A percentile compares a stretch with the other conserved stretches of the same genome.
Evolutionary conservation across 53 echinoderm and acorn worm genomes (phyloP).

Genomic region (Apostichopus leukothele): DNA sequence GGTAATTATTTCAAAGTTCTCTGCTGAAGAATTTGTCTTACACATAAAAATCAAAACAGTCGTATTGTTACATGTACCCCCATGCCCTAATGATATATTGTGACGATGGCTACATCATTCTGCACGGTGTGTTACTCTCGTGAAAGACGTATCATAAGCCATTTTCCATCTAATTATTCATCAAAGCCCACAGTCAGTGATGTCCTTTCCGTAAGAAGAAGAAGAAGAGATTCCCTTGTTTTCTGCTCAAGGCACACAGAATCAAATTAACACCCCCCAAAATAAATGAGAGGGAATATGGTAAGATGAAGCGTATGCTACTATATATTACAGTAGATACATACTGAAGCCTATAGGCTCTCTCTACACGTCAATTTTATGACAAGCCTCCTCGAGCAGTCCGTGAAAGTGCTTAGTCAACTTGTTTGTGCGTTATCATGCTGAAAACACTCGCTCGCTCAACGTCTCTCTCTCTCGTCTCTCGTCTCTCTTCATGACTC

Average conservation of each 20-base stretch:
- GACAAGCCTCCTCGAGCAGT: constrained; percentile 19
- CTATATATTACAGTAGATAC: background rate
- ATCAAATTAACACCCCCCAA: constrained; percentile 25
- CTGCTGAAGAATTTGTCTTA: too few species aligned
- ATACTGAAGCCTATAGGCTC: background rate
- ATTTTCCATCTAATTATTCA: too few species aligned
- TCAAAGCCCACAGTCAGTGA: too few species aligned
- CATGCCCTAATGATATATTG: too few species aligned
- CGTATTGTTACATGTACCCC: too few species aligned
- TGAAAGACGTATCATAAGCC: too few species aligned
- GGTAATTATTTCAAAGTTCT: too few species aligned
- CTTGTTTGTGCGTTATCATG: constrained; percentile 21
- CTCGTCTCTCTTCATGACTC: background rate
- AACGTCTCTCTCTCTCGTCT: constrained; percentile 13
- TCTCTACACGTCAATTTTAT: constrained; percentile 25
- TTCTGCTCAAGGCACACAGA: constrained; percentile 13
- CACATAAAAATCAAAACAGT: too few species aligned
- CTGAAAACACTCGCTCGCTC: constrained; percentile 11
- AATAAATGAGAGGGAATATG: background rate
- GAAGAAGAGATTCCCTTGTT: background rate
- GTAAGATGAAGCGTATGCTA: background rate
- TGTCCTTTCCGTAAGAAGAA: too few species aligned
- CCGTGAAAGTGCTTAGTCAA: constrained; percentile 26
- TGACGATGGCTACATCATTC: too few species aligned
- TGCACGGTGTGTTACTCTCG: too few species aligned